Evolutionary conservation across 2,113 vertebrate species (phyloP).

Genomic region (Struthidea cinerea): DNA sequence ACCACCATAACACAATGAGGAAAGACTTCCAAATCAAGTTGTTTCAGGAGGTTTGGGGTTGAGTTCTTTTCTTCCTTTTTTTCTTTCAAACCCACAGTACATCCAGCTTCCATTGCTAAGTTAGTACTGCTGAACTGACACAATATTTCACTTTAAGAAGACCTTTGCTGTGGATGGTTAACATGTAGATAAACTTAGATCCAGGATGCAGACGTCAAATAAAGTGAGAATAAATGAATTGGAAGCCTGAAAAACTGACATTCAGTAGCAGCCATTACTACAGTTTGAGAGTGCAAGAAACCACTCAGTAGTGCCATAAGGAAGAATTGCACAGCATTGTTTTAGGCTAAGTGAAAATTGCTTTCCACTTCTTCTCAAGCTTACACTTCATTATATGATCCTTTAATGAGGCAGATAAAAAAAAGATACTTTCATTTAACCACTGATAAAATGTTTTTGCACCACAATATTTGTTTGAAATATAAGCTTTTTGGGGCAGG

Average conservation of each 20-base stretch:
- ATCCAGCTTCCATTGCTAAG: not conserved
- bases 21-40: not conserved
- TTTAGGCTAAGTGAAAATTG: not conserved
- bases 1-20: not conserved
- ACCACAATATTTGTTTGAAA: not conserved
- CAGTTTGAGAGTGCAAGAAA: not conserved
- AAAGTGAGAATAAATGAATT: not conserved
- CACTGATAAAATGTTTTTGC: not conserved
- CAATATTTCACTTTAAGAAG: not conserved
- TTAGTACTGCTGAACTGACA: not conserved
- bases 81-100: not conserved
- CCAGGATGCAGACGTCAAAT: not conserved
- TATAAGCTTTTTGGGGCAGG: not conserved
- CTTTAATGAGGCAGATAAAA: not conserved
- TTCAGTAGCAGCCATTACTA: not conserved
- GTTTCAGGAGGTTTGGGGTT: rapidly evolving
- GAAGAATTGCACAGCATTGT: not conserved
- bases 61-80: not conserved
- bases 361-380: not conserved
- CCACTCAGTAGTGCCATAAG: not conserved
- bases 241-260: not conserved
- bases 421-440: not conserved
- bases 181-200: not conserved
- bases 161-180: not conserved
- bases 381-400: not conserved